These are phyloP conservation scores for Diogma glabrata DNA, from an alignment of 2,888 invertebrate genomes.

Conservation along the genomic window DNA sequence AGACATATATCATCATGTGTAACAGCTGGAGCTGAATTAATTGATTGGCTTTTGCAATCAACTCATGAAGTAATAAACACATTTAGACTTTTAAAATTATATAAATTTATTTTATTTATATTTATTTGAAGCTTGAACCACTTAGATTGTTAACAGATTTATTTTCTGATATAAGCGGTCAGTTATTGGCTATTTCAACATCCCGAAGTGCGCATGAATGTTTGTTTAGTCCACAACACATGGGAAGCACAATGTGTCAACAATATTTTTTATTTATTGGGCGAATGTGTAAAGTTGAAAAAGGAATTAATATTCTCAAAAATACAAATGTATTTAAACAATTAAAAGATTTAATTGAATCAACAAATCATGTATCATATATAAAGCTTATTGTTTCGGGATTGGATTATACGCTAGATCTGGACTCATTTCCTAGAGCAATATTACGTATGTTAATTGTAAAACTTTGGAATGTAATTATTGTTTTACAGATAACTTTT, in stretches of 20 bases:
- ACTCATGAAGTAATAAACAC: slow-evolving; percentile 31
- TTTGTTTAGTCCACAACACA: slow-evolving; percentile 75
- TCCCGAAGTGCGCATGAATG: slow-evolving; percentile 74
- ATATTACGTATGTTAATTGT: slow-evolving; percentile 40
- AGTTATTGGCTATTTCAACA: slow-evolving; percentile 59
- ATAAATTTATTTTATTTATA: no score
- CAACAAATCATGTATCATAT: slow-evolving; percentile 82
- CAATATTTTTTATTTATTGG: slow-evolving; percentile 92
- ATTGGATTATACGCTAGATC: slow-evolving; percentile 65
- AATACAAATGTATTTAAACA: slow-evolving; percentile 62
- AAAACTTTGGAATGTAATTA: no score
- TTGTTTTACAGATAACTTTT: neutral
- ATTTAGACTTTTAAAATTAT: slow-evolving; percentile 5
- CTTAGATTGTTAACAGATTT: slow-evolving; percentile 63
- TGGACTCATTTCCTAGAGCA: slow-evolving; percentile 59
- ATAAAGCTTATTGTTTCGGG: slow-evolving; percentile 87
- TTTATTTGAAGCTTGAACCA: slow-evolving; percentile 47
- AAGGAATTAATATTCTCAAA: slow-evolving; percentile 59
- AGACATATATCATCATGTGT: slow-evolving; percentile 31
- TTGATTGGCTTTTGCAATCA: slow-evolving; percentile 30
- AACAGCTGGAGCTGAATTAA: slow-evolving; percentile 33
- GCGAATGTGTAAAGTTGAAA: slow-evolving; percentile 60
- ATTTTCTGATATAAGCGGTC: slow-evolving; percentile 65
- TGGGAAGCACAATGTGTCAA: slow-evolving; percentile 82
- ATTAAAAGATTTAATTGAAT: slow-evolving; percentile 57